Evolutionary conservation across 2,888 invertebrate species (phyloP), one percentile per base, ranked within the genome.

Genomic region (Lasioglossum leucozonium): DNA sequence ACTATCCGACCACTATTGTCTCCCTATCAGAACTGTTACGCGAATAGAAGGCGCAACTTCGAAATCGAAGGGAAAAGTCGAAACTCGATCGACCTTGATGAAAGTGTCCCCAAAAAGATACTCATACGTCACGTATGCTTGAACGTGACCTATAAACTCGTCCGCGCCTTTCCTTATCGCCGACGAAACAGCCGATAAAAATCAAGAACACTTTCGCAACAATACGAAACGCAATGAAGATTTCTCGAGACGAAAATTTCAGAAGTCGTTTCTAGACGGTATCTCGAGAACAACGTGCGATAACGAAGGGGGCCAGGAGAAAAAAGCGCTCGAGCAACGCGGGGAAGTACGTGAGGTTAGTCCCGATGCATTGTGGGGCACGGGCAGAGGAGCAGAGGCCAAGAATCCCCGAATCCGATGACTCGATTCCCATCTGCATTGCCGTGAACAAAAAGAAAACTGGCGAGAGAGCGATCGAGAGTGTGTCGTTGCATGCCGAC

Each of bases 381-480:
- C 10, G 26, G 51, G 3, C 16, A 18, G 47, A 47, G 40, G 16
- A 62, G 18, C 47, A 72, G 30, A 44, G 22, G 47, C 18, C 44
- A 40, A 47, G 55, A 58, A 82, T 77, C 37, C 55, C 40, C 22
- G 55, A 42, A 22, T 13, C 42, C 11, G 42, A n/a, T 79, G 73
- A 79, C 77, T 77, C 51, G 77, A 81, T 77, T 44, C 40, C n/a
- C 40, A 55, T 82, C 67, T 55, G 72, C 67, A 79, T 47, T 18
- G 44, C 40, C 37, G 22, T 26, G 26, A 22, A 65, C 2, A 65
- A 55, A 13, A n/a, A 37, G 30, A 58, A n/a, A 0, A 5, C 10
- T 8, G 22, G 8, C 34, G 34, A n/a, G n/a, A n/a, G n/a, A n/a
- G n/a, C n/a, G n/a, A n/a, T n/a, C n/a, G 34, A 34, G 51, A 55